Base-by-base conservation (phyloP, 92 coral and sea anemone species). In the Diadumene lineata region DNA sequence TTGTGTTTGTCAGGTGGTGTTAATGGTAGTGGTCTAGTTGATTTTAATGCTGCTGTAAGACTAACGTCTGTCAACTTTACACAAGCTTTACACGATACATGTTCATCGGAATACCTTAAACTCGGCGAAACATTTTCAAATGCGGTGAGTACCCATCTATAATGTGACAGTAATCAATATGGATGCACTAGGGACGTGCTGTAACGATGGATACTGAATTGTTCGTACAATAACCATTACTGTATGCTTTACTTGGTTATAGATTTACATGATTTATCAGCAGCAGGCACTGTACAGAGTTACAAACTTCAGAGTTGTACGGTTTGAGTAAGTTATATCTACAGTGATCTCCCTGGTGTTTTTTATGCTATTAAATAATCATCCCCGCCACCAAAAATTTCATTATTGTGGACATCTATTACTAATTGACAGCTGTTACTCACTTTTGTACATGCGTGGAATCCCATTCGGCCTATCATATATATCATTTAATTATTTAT, bases 81-180 rank as follows among this genome's bases (percentile, higher is more conserved):
- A 29, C 30, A 23, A 3, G 34, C 9, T 67, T 38, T 67, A 56
- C 22, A 44, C 11, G 56, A 67, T 48, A 43, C 22, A 28, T n/a
- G 53, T 43, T 67, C 72, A 38, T 13, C 43, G 15, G 56, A 24
- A 43, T 67, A 34, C 43, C 29, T 13, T 29, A 13, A 8, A 18
- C 44, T 67, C n/a, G 19, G 56, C 23, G 43, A 48, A n/a, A 23
- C 27, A n/a, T 28, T 67, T 33, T 2, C 43, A 13, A 43, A 24
- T 1, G 72, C 50, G 53, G 72, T 67, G 43, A 58, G 64, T 18
- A n/a, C n/a, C n/a, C n/a, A n/a, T n/a, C n/a, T n/a, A n/a, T n/a
- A n/a, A n/a, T n/a, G n/a, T n/a, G n/a, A n/a, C n/a, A n/a, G n/a
- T n/a, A n/a, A n/a, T n/a, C n/a, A n/a, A n/a, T n/a, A n/a, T n/a